These are phyloP conservation scores for Nesospiza acunhae DNA, from an alignment of 2,113 vertebrate genomes.

Conservation along the genomic window DNA sequence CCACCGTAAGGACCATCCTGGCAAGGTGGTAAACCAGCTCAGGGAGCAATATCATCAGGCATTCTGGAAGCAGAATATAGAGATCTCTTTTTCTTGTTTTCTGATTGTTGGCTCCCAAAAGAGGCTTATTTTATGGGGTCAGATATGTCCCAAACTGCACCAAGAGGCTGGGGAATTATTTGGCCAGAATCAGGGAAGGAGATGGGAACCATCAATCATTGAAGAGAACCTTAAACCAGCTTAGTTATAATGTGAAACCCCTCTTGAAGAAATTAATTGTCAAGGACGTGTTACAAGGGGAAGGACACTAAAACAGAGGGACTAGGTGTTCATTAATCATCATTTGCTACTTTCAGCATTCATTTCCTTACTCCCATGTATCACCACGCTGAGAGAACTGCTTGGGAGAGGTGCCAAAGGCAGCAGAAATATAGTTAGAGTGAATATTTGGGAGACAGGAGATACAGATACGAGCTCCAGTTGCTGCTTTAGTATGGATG, in stretches of 20 bases:
- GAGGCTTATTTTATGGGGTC: background rate
- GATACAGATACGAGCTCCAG: background rate
- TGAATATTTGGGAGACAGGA: background rate
- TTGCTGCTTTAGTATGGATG: background rate
- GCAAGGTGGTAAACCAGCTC: background rate
- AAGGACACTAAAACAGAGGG: constrained; percentile 2
- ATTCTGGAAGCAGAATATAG: background rate
- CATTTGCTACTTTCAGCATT: constrained; percentile 8
- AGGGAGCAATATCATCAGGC: background rate
- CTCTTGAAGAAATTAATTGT: constrained; percentile 12
- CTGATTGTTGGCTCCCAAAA: background rate
- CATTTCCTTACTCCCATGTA: background rate
- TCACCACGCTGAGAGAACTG: background rate
- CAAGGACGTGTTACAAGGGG: background rate
- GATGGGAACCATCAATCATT: background rate
- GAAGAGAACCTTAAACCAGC: background rate
- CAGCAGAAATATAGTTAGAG: background rate
- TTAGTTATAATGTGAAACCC: background rate
- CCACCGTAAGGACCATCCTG: background rate
- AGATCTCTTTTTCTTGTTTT: background rate
- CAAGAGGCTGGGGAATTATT: background rate
- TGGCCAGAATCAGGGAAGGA: background rate
- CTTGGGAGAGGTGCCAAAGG: background rate
- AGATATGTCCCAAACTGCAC: background rate
- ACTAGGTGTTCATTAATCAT: constrained; percentile 39